Base-by-base conservation (phyloP, 2,797 vertebrate species). In the Zenarchopterus dispar region DNA sequence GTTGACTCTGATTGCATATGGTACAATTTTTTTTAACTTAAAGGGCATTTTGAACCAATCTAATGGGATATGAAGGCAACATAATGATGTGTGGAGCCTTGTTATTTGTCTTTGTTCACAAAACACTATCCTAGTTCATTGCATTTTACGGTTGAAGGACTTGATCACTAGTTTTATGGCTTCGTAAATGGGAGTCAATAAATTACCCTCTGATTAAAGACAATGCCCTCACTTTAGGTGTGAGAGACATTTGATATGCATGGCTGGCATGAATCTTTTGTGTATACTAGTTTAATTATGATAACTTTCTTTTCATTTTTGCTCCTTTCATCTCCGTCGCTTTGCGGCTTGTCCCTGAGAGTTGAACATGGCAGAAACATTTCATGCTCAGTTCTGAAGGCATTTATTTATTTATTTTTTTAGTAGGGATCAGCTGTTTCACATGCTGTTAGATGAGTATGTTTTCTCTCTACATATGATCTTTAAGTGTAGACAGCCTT, bases 61-160 rank as follows among this genome's bases (percentile, higher is more conserved):
- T 86, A 89, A 90, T 85, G 69, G 78, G 68, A 88, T 92, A 92
- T 88, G 84, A 91, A 84, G 67, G 77, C 59, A 83, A 57, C 80
- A 87, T 88, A 90, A 92, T 91, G 85, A 88, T 87, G 80, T 92
- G 84, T 82, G 76, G 70, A 88, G 78, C 80, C 82, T 86, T 79
- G 82, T 85, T 89, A 89, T 92, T 93, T 91, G 85, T 86, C 81
- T 91, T 92, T 92, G 89, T 92, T 90, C 88, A 87, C 86, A 88
- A 89, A 91, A 90, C 87, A 89, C 83, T 92, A 88, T 84, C 82
- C 75, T 76, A 81, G 85, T 89, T 92, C 92, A 91, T 90, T 90
- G 88, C 84, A 77, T 92, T 92, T 93, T 88, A 91, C 77, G 83
- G 84, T 85, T 89, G 81, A 89, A 78, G 77, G 84, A 68, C 78